A percentile compares a stretch with the other conserved stretches of the same genome.
Evolutionary conservation across 2,888 invertebrate genomes (phyloP).

Genomic region (Tortricodes alternella): DNA sequence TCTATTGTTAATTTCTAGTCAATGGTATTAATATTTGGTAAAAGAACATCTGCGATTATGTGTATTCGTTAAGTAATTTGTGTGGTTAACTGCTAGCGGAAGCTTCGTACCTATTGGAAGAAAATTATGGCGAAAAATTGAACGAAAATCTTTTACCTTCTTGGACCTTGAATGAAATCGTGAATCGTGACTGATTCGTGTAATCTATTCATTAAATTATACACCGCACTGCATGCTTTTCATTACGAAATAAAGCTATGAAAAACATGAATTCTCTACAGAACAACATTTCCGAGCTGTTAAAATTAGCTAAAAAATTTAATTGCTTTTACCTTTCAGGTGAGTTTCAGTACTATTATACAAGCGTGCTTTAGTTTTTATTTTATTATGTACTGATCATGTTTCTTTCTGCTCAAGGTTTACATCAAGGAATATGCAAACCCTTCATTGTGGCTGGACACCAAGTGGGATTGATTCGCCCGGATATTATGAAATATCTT

Average conservation of each 20-base stretch:
- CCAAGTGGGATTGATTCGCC: conserved; percentile 94
- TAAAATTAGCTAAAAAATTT: conserved; percentile 92
- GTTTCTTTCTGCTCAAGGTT: conserved; percentile 78
- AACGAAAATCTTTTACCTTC: conserved; percentile 8
- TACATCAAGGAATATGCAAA: conserved; percentile 89
- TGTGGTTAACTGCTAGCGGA: not conserved
- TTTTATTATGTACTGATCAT: not conserved
- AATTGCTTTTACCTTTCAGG: conserved; percentile 95
- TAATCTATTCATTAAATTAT: not conserved
- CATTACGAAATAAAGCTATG: conserved; percentile 55
- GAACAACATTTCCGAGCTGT: conserved; percentile 80
- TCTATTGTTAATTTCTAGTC: not conserved
- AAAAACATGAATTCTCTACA: conserved; percentile 77
- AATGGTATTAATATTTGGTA: not conserved
- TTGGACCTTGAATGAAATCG: not conserved
- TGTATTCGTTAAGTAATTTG: conserved; percentile 7
- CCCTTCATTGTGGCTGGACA: conserved; percentile 94
- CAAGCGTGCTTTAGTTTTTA: not conserved
- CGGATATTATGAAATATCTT: conserved; percentile 92
- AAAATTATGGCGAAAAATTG: conserved; percentile 20
- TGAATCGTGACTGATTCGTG: not conserved
- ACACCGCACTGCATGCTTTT: not conserved
- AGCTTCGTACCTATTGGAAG: not conserved
- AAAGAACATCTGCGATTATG: not conserved
- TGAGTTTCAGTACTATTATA: conserved; percentile 51